These are phyloP conservation scores for Tenebrosternarchus preto DNA, from an alignment of 2,113 vertebrate genomes.

Conservation along the genomic window DNA sequence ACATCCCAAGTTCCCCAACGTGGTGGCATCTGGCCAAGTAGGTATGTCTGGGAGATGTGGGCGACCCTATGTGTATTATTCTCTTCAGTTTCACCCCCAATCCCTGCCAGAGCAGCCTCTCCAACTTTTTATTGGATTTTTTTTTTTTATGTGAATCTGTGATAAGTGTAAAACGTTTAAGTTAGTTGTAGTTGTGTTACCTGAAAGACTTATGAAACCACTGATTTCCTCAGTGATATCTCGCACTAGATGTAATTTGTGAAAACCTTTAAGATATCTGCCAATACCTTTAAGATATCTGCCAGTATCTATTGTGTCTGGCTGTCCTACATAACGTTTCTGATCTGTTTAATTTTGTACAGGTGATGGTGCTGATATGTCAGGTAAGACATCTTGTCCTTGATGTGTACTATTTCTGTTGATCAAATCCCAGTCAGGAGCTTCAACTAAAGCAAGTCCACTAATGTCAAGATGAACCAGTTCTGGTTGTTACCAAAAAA, in stretches of 20 bases:
- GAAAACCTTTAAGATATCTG: background rate
- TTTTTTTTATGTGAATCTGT: background rate
- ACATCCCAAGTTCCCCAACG: conserved; percentile 97
- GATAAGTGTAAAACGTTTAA: background rate
- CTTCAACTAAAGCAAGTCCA: background rate
- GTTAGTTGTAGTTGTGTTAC: background rate
- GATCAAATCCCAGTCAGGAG: background rate
- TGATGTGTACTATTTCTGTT: background rate
- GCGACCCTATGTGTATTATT: conserved; percentile 47
- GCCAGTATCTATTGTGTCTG: background rate
- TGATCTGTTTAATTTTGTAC: conserved; percentile 62
- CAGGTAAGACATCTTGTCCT: conserved; percentile 77
- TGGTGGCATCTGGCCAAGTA: conserved; percentile 99
- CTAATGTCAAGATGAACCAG: too few relatives aligned
- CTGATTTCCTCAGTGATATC: background rate
- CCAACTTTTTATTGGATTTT: background rate
- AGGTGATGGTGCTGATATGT: conserved; percentile 98
- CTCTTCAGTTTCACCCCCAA: background rate
- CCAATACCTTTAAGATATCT: background rate
- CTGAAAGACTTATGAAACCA: background rate
- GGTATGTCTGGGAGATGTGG: conserved; percentile 89
- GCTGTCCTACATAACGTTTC: background rate
- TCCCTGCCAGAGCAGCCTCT: background rate
- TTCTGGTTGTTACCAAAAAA: background rate
- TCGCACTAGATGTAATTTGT: background rate